Base-by-base conservation (phyloP, 2,797 vertebrate species). In the Coregonus sp. region DNA sequence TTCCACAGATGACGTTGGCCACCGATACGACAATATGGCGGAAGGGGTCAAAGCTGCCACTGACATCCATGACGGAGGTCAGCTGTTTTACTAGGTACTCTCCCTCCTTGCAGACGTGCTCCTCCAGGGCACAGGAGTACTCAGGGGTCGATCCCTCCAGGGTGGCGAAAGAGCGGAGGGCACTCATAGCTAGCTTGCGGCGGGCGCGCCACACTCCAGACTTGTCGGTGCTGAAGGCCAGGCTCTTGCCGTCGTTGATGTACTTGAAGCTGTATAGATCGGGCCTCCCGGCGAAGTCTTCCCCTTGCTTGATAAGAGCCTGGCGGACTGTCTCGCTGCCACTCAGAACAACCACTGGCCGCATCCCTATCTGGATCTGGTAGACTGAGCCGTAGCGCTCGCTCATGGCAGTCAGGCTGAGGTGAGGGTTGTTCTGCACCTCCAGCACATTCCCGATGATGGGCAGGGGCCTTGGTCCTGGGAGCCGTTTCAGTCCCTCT, bases 1-100 rank as follows among this genome's bases (percentile, higher is more conserved):
- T 97, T 70, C 96, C 96, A 0, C 95, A 96, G 85, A 98, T 94
- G 35, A 98, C 95, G 0, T 98, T 99, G 56, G 96, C 93, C 73
- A 97, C 97, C 0, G 97, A 98, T 69, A 98, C 91, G 7, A 96
- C 94, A 2, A 99, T 74, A 72, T 96, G 93, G 0, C 65, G 92
- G 72, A 86, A 84, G 3, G 85, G 95, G 7, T 99, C 96, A 0
- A 98, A 96, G 71, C 85, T 85, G 56, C 94, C 95, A 0, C 92
- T 9, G 0, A 84, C 31, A 20, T 90, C 70, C 95, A 95, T 98
- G 80, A 94, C 76, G 1, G 77, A 79, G 33, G 89, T 84, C 14
- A 98, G 87, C 73, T 92, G 94, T 40, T 78, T 72, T 37, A 97
- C 47, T 73, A 99, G 90, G 74, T 85, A 85, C 5, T 92, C 73